Evolutionary conservation across 1,140 invertebrate species (phyloP).

Genomic region (Sitobion miscanthi): DNA sequence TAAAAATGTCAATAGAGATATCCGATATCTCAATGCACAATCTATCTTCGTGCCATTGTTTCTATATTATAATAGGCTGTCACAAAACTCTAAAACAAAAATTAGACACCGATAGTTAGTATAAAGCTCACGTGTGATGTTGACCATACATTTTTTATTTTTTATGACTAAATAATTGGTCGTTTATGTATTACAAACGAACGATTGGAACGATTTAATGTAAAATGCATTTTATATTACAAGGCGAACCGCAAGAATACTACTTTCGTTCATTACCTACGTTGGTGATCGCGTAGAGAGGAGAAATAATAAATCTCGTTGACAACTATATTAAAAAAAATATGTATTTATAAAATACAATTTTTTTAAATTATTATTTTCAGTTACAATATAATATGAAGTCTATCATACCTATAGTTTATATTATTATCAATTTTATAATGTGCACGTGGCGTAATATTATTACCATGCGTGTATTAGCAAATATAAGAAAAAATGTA

Average conservation of each 20-base stretch:
- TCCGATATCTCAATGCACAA: not conserved
- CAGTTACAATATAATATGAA: not conserved
- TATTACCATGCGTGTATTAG: not conserved
- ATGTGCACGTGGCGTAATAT: not conserved
- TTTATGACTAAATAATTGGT: not conserved
- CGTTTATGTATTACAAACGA: not conserved
- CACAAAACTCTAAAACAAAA: not conserved
- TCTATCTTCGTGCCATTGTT: not conserved
- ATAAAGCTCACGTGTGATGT: not conserved
- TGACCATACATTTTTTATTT: not conserved
- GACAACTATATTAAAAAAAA: not conserved
- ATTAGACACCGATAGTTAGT: not conserved
- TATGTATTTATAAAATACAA: not conserved
- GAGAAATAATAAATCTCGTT: not conserved
- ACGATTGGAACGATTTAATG: not conserved
- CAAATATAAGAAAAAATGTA: not conserved
- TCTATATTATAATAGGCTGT: not conserved
- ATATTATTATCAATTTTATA: not conserved
- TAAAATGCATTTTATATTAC: conserved; percentile 43
- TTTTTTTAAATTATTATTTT: not conserved
- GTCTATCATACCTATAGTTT: not conserved
- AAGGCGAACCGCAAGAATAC: conserved; percentile 48
- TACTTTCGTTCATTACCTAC: conserved; percentile 29
- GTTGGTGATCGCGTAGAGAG: not conserved
- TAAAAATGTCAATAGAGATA: not conserved